These are phyloP conservation scores for Eilema sororculum DNA, from an alignment of 2,888 invertebrate genomes.

Conservation along the genomic window DNA sequence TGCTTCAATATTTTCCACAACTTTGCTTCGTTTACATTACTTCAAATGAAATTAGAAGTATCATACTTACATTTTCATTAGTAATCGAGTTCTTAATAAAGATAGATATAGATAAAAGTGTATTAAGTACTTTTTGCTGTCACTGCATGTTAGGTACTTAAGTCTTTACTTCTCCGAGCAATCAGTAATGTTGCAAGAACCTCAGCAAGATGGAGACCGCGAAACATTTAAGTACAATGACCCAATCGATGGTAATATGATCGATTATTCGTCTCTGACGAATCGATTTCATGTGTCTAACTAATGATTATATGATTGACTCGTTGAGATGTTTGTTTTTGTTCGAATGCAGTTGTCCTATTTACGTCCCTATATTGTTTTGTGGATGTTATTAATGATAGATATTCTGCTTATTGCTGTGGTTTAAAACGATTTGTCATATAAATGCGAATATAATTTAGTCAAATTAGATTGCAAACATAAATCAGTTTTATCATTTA, in stretches of 20 bases:
- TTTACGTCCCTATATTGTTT: slow-evolving; percentile 24
- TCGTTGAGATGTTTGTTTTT: slow-evolving; percentile 54
- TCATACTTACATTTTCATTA: neutral
- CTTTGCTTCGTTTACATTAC: neutral
- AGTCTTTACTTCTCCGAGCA: slow-evolving; percentile 27
- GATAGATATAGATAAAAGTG: slow-evolving; percentile 19
- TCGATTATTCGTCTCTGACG: slow-evolving; percentile 67
- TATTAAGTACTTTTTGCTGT: slow-evolving; percentile 11
- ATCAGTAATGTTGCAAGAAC: slow-evolving; percentile 46
- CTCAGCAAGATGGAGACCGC: slow-evolving; percentile 56
- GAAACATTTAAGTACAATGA: slow-evolving; percentile 75
- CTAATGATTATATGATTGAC: slow-evolving; percentile 63
- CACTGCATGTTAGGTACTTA: slow-evolving; percentile 8
- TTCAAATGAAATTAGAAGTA: neutral
- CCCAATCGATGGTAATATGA: slow-evolving; percentile 66
- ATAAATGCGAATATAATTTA: neutral
- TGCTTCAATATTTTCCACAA: too few relatives aligned
- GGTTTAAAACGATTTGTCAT: neutral
- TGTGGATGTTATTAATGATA: slow-evolving; percentile 22
- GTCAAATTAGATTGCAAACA: slow-evolving; percentile 1
- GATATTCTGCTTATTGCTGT: slow-evolving; percentile 1
- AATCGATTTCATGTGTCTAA: slow-evolving; percentile 65
- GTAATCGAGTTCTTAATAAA: neutral
- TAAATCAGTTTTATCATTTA: neutral
- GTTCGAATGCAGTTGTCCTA: slow-evolving; percentile 34